These are phyloP conservation scores for Siderastrea siderea DNA, from an alignment of 92 coral and sea anemone genomes.

Conservation along the genomic window DNA sequence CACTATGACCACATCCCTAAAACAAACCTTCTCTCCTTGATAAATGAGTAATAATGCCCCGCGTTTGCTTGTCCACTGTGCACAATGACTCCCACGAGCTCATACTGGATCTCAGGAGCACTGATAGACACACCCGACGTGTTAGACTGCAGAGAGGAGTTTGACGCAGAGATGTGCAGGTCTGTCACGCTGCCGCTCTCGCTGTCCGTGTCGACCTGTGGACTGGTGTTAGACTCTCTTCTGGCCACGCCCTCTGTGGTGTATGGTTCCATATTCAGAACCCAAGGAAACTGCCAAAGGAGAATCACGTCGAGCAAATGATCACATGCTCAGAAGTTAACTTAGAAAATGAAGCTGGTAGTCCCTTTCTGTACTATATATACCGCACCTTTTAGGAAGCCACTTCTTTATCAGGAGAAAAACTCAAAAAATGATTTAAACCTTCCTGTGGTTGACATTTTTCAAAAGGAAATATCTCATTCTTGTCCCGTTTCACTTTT, in stretches of 20 bases:
- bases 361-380: no score
- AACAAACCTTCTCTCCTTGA: constrained; percentile 84
- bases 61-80: constrained; percentile 96
- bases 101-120: constrained; percentile 84
- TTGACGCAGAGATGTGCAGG: constrained; percentile 70
- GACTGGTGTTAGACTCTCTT: constrained; percentile 60
- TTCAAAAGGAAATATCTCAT: no score
- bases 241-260: constrained; percentile 89
- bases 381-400: no score
- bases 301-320: no score
- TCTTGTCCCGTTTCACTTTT: no score
- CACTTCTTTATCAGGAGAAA: no score
- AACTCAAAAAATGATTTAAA: no score
- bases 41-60: constrained; percentile 87
- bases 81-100: constrained; percentile 86
- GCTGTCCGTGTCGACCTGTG: constrained; percentile 61
- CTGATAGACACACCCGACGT: constrained; percentile 47
- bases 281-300: constrained; percentile 75
- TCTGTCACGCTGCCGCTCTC: constrained; percentile 83
- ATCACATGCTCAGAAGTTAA: no score
- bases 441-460: no score
- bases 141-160: constrained; percentile 77
- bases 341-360: background rate
- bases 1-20: no score
- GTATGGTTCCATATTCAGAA: constrained; percentile 92